Evolutionary conservation across 2,888 invertebrate species (phyloP).

Genomic region (Microctonus aethiopoides): DNA sequence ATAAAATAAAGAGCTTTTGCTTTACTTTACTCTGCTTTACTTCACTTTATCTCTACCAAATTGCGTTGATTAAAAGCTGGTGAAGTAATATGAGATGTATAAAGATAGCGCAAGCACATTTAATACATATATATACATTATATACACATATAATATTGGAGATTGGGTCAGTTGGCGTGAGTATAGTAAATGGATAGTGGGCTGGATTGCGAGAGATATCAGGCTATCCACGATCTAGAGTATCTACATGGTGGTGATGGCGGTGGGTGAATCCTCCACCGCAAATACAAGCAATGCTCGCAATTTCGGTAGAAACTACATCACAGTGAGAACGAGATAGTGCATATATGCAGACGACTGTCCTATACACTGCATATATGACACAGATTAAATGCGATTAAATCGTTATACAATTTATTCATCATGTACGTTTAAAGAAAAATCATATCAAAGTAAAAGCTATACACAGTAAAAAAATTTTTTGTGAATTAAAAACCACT

Average conservation of each 20-base stretch:
- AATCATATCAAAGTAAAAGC: too few species aligned
- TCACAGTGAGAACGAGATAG: background rate
- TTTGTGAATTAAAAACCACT: too few species aligned
- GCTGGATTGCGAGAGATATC: conserved; percentile 25
- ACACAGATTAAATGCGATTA: conserved; percentile 52
- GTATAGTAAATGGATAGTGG: conserved; percentile 8
- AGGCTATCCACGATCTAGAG: conserved; percentile 33
- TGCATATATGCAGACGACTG: background rate
- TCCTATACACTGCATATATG: conserved; percentile 41
- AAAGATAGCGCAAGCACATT: background rate
- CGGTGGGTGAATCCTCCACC: conserved; percentile 18
- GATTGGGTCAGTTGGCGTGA: conserved; percentile 20
- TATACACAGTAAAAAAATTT: too few species aligned
- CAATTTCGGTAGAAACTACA: background rate
- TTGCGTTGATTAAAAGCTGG: background rate
- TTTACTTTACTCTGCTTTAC: too few species aligned
- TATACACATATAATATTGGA: conserved; percentile 3
- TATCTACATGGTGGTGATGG: conserved; percentile 12
- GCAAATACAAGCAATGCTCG: conserved; percentile 12
- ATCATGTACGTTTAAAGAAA: too few species aligned
- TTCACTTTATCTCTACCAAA: too few species aligned
- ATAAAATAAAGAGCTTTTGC: background rate
- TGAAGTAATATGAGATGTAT: background rate
- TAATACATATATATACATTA: background rate
- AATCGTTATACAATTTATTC: conserved; percentile 44